A percentile compares a stretch with the other conserved stretches of the same genome.
Conservation (phyloP, 2,888 invertebrate genomes). For the Hydroisotoma schaefferi region DNA sequence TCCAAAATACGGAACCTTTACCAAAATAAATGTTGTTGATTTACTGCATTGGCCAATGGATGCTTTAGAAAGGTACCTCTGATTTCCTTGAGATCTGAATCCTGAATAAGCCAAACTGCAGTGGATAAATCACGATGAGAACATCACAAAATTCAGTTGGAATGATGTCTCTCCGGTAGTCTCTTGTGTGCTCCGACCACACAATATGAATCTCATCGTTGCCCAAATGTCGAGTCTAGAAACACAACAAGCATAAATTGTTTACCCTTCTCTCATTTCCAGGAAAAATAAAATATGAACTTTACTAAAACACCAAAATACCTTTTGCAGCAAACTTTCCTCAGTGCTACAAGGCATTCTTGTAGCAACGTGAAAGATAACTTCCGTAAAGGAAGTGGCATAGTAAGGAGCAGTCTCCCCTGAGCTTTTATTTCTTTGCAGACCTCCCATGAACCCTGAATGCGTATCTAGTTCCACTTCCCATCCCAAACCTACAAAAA, state of each 20-base stretch:
- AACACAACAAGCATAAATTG: slow-evolving; percentile 42
- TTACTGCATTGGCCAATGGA: background rate
- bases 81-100: slow-evolving; percentile 83
- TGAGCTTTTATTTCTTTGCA: slow-evolving; percentile 83
- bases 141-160: slow-evolving; percentile 99
- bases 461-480: slow-evolving; percentile 89
- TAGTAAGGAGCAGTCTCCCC: slow-evolving; percentile 92
- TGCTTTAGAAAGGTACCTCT: slow-evolving; percentile 59
- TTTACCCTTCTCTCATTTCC: too few relatives aligned
- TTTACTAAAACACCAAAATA: too few relatives aligned
- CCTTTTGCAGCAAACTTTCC: slow-evolving; percentile 79
- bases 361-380: slow-evolving; percentile 96
- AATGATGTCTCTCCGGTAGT: slow-evolving; percentile 93
- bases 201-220: slow-evolving; percentile 92
- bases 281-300: background rate
- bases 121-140: slow-evolving; percentile 90
- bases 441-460: slow-evolving; percentile 89
- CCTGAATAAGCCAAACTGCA: slow-evolving; percentile 74
- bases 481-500: slow-evolving; percentile 62
- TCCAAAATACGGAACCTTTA: slow-evolving; percentile 84
- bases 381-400: slow-evolving; percentile 88
- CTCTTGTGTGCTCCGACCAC: slow-evolving; percentile 95
- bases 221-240: slow-evolving; percentile 85
- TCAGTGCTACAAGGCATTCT: slow-evolving; percentile 89
- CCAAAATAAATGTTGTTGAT: slow-evolving; percentile 11